Base-by-base conservation (phyloP, 1,140 invertebrate genomes). In the Drosophila prosaltans region DNA sequence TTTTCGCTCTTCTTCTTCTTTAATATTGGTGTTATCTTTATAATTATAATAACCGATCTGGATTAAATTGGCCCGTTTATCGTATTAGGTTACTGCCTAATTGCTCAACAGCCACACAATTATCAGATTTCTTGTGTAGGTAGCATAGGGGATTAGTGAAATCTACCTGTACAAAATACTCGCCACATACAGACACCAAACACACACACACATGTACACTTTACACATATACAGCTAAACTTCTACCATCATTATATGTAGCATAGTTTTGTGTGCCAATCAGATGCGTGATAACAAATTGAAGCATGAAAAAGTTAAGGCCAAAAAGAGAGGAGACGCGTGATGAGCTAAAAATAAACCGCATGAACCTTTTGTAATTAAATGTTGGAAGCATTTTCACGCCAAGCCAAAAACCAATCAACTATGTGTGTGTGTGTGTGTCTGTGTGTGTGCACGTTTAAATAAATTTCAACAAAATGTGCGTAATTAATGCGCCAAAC, bases 381-480 rank as follows among this genome's bases (percentile, higher is more conserved):
- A 85, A 81, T 81, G 75, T 65, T 72, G 65, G 63, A 60, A 78
- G 70, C 54, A 81, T 78, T 80, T 85, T 84, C 57, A 78, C 67
- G 65, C 57, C 67, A 58, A 74, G 65, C 57, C 67, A 58, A 71
- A 59, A 55, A 65, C 64, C 69, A 55, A 71, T 41, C 16, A 63
- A 26, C 64, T 59, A 65, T 57, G 40, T 36, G 32, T 36, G 32
- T 36, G 32, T 36, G 32, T 36, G 43, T 30, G 24, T 71, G 72
- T 65, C 57, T 36, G 41, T 26, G 64, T 67, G 62, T 48, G 54
- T 45, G 48, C 36, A 41, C 75, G 72, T 65, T 82, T 78, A 80
- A 86, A 88, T 83, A 86, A 86, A 88, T 88, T 86, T 80, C 59
- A 82, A 70, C 70, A 77, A 88, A 88, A 82, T 83, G 73, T 77